These are phyloP conservation scores for Lagopus leucura DNA, from an alignment of 2,113 vertebrate species.

Conservation along the genomic window DNA sequence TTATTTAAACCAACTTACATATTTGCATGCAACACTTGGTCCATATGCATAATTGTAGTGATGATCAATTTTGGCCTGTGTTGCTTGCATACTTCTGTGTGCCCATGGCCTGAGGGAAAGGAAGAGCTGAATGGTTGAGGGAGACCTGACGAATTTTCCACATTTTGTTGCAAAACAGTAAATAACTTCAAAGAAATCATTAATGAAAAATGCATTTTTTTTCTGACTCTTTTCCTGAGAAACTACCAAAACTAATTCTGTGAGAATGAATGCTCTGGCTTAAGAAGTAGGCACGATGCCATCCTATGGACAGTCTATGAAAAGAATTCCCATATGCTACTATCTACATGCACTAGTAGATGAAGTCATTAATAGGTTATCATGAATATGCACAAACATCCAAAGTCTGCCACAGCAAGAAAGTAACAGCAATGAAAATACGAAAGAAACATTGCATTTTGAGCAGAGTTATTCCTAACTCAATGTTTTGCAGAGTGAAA, in stretches of 20 bases:
- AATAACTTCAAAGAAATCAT: background rate
- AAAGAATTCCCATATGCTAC: background rate
- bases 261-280: background rate
- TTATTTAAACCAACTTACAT: background rate
- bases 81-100: background rate
- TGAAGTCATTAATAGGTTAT: constrained; percentile 45
- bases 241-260: background rate
- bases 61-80: background rate
- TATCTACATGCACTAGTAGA: background rate
- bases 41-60: background rate
- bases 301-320: background rate
- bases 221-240: background rate
- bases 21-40: background rate
- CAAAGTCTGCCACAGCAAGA: background rate
- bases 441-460: background rate
- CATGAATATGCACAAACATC: constrained; percentile 19
- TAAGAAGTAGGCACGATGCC: background rate
- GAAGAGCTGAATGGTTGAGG: rapidly evolving
- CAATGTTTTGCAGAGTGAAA: background rate
- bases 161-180: background rate
- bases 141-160: background rate
- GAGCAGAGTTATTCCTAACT: background rate
- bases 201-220: background rate
- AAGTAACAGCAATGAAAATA: background rate
- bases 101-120: background rate